phyloP scores from a whole-genome alignment of 2,888 invertebrate genomes.

The Oscheius sp. region DNA sequence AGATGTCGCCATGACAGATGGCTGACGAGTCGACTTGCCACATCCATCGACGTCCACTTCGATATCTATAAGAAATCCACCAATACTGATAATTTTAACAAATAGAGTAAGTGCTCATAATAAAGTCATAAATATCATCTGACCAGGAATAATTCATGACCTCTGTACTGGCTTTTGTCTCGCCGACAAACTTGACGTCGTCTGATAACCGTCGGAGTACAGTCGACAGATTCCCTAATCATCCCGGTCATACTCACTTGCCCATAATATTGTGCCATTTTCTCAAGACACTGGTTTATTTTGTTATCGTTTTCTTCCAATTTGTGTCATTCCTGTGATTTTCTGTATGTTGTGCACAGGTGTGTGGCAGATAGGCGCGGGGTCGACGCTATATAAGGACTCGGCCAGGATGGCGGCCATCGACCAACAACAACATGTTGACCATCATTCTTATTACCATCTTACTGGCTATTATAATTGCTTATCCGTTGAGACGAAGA shows the following conservation, averaged over 20 bases:
- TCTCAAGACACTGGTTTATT: neutral
- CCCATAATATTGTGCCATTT: too few relatives aligned
- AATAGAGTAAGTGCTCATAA: neutral
- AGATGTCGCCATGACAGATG: too few relatives aligned
- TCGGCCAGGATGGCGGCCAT: neutral
- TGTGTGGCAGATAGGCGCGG: neutral
- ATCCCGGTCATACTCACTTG: too few relatives aligned
- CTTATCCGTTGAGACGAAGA: neutral
- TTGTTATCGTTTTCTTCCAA: neutral
- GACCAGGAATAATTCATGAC: neutral
- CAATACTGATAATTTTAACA: neutral
- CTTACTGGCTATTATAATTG: constrained; percentile 6
- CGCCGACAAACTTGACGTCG: too few relatives aligned
- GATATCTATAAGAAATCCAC: too few relatives aligned
- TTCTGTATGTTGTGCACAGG: neutral
- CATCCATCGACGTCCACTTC: too few relatives aligned
- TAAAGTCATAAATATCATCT: constrained; percentile 2
- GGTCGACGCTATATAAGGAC: too few relatives aligned
- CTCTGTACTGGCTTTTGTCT: too few relatives aligned
- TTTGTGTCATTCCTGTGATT: neutral
- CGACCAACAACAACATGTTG: neutral
- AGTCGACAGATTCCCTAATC: too few relatives aligned
- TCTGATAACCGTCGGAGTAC: too few relatives aligned
- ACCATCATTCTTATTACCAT: neutral
- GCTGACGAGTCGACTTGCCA: too few relatives aligned